These are phyloP conservation scores for Dromaius novaehollandiae DNA, from an alignment of 2,113 vertebrate genomes.

Conservation along the genomic window DNA sequence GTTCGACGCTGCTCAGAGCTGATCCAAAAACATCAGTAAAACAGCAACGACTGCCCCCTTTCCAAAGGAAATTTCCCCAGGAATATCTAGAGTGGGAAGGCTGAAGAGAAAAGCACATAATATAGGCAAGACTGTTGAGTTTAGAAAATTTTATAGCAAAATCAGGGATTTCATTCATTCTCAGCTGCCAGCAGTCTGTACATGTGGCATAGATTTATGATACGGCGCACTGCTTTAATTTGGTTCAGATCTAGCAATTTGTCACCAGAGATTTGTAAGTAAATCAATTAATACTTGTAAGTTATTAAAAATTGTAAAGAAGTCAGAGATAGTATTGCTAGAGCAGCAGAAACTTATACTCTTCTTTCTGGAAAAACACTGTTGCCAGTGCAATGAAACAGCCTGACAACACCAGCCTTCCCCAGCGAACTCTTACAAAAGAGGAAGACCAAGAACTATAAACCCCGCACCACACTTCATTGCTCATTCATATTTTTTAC, in stretches of 20 bases:
- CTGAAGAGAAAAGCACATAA: neutral
- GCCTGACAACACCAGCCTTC: neutral
- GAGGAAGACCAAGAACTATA: too few species aligned
- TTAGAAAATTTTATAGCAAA: neutral
- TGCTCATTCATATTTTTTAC: fast-evolving
- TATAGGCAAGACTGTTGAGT: neutral
- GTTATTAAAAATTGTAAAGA: neutral
- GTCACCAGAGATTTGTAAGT: neutral
- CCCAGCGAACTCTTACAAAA: fast-evolving
- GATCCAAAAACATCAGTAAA: neutral
- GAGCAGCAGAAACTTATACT: neutral
- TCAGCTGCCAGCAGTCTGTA: fast-evolving
- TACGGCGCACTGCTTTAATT: neutral
- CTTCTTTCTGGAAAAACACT: neutral
- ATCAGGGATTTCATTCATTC: neutral
- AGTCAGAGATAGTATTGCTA: neutral
- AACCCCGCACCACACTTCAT: fast-evolving
- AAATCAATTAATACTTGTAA: neutral
- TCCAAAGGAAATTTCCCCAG: neutral
- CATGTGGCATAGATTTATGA: neutral
- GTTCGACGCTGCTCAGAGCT: neutral
- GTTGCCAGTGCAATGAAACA: fast-evolving
- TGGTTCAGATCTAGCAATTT: neutral
- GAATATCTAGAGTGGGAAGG: neutral
- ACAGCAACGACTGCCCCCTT: neutral